These are phyloP conservation scores for Scolopax rusticola DNA, from an alignment of 2,797 vertebrate genomes.

Conservation along the genomic window DNA sequence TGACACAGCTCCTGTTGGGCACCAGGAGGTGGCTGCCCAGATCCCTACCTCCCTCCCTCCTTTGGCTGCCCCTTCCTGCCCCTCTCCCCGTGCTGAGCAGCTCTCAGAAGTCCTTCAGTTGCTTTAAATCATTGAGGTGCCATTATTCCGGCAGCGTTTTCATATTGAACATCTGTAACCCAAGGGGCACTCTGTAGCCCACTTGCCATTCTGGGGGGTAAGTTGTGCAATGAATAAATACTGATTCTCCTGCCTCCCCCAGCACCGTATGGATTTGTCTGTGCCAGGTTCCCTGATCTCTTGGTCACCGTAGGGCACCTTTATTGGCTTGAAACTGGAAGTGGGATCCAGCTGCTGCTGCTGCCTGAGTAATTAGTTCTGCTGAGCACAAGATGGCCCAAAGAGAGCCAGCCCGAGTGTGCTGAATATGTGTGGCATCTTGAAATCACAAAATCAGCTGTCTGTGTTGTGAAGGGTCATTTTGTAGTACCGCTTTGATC, in stretches of 20 bases:
- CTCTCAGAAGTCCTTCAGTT: background rate
- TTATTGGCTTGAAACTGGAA: background rate
- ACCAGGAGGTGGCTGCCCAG: background rate
- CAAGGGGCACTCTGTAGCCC: background rate
- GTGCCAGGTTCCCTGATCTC: background rate
- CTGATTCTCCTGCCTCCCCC: background rate
- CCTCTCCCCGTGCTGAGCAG: background rate
- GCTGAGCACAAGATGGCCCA: background rate
- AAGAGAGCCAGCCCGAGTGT: background rate
- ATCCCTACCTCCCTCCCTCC: background rate
- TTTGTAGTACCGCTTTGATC: background rate
- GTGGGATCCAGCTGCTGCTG: background rate
- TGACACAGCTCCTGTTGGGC: background rate
- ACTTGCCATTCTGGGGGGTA: background rate
- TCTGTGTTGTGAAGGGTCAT: background rate
- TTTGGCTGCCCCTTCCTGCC: background rate
- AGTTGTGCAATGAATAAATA: background rate
- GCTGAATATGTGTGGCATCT: background rate
- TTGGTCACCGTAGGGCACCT: background rate
- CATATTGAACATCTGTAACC: background rate
- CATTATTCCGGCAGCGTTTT: background rate
- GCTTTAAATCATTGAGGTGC: background rate
- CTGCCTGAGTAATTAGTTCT: background rate
- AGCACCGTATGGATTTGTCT: background rate
- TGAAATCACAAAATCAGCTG: background rate